Evolutionary conservation across 2,888 invertebrate genomes (phyloP), one percentile per base, ranked within the genome.

Genomic region (Hipparchia sbordonii): DNA sequence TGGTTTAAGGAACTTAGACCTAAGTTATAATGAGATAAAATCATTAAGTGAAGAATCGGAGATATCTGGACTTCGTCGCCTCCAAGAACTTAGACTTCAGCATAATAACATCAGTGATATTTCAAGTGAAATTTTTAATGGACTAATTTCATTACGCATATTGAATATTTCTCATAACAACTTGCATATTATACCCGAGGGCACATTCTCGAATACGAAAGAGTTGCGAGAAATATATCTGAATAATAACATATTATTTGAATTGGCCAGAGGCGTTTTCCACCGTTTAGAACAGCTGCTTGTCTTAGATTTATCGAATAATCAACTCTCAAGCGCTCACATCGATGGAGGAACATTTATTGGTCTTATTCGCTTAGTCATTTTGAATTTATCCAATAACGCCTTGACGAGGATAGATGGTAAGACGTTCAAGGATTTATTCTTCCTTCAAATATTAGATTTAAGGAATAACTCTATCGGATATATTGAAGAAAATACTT

Each of bases 161-260:
- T 93, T 99, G 77, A 98, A 98, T 90, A 93, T 98, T 82, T 97
- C 98, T 72, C 96, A 97, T 89, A 99, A 99, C 90, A 95, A 96
- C 81, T 92, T 99, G 81, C 96, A 96, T 81, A 95, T 95, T 59
- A 91, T 98, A 86, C 98, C 98, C 7, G 96, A 97, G 81, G 96
- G 96, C 76, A 93, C 98, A 75, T 98, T 98, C 84, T 95, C 96
- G 69, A 96, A 96, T 83, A 97, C 96, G 80, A 96, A 97, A 82
- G 97, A 98, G 87, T 93, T 97, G 78, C 95, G 97, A 77, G 97
- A 98, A 91, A 95, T 98, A 79, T 97, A 97, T 91, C 94, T 98
- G 82, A 97, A 97, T 89, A 96, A 97, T 94, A 98, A 98, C 91
- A 96, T 96, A 82, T 93, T 98, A 82, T 96, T 96, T 85, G 97